These are phyloP conservation scores for Parnassius apollo DNA, from an alignment of 2,888 invertebrate genomes.

Conservation along the genomic window DNA sequence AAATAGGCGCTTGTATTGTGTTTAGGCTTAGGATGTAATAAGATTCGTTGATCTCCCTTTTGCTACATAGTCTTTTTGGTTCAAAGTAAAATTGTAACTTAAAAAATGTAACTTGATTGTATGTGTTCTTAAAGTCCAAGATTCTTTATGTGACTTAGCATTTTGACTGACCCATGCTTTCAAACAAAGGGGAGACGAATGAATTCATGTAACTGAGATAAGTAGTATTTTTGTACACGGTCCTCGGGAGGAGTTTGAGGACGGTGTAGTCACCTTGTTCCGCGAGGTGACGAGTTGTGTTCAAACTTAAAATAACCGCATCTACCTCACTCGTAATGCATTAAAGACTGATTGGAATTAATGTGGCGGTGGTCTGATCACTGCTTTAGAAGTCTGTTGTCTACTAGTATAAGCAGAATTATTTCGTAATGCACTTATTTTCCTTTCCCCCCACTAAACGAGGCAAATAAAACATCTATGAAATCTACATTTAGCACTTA, in stretches of 20 bases:
- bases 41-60: constrained; percentile 48
- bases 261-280: constrained; percentile 31
- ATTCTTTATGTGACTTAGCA: background rate
- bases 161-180: constrained; percentile 1
- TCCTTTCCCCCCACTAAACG: constrained; percentile 33
- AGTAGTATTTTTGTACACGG: constrained; percentile 64
- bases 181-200: constrained; percentile 48
- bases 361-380: constrained; percentile 74
- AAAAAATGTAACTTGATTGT: background rate
- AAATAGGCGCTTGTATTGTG: constrained; percentile 76
- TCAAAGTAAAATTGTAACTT: background rate
- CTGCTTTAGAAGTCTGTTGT: constrained; percentile 73
- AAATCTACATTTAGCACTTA: background rate
- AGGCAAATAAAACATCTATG: constrained; percentile 31
- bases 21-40: constrained; percentile 56
- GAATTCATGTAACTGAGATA: constrained; percentile 46
- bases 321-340: constrained; percentile 70
- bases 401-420: constrained; percentile 51
- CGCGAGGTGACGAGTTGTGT: constrained; percentile 47
- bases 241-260: constrained; percentile 38
- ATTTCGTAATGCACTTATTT: constrained; percentile 32
- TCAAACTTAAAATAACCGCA: constrained; percentile 57
- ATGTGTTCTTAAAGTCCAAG: background rate
- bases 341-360: constrained; percentile 71
- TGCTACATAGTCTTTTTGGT: constrained; percentile 19